A percentile compares a stretch with the other conserved stretches of the same genome.
These are phyloP conservation scores for Panzeria rudis DNA, from an alignment of 2,888 invertebrate genomes.

Conservation along the genomic window DNA sequence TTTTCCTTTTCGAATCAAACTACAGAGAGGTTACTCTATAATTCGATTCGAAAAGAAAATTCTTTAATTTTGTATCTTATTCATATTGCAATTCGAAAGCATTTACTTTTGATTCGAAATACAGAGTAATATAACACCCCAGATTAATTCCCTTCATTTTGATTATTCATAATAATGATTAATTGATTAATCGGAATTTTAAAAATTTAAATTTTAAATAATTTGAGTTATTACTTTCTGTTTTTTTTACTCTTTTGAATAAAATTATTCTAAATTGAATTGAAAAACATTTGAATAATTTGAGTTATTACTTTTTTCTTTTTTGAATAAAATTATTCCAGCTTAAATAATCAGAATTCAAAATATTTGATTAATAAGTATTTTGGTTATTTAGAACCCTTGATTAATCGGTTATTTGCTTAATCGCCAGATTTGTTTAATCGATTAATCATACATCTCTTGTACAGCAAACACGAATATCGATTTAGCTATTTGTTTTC, in stretches of 20 bases:
- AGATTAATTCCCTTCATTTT: neutral
- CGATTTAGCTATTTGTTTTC: neutral
- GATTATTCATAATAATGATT: neutral
- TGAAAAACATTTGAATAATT: no score
- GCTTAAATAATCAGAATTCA: neutral
- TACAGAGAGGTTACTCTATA: no score
- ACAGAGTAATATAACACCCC: no score
- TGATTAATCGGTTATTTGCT: neutral
- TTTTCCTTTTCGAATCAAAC: no score
- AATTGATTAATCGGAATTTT: neutral
- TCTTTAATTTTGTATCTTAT: no score
- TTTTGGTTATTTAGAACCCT: neutral
- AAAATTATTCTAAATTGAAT: neutral
- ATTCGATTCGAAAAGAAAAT: no score
- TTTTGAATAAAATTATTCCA: neutral
- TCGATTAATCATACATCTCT: neutral
- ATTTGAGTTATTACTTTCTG: neutral
- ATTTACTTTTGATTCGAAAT: no score
- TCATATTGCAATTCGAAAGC: no score
- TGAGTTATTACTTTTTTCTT: neutral
- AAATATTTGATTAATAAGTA: neutral
- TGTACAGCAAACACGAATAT: slow-evolving; percentile 14
- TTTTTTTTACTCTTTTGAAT: neutral
- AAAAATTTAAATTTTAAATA: no score
- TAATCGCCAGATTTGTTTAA: neutral